Conservation (phyloP, 2,797 vertebrate genomes). For the Sandelia bainsii region DNA sequence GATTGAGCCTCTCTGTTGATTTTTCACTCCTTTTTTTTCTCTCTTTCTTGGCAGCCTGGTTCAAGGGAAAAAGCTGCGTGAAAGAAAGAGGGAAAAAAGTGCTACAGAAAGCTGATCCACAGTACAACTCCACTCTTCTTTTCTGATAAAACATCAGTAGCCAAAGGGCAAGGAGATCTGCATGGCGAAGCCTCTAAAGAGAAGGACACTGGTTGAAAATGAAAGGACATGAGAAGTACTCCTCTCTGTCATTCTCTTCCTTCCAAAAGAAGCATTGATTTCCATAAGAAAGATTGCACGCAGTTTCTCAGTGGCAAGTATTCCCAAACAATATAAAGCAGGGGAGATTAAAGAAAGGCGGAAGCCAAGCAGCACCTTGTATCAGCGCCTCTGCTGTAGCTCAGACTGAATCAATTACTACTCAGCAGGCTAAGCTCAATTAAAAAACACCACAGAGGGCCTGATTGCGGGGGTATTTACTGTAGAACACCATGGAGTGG, state of each 20-base stretch:
- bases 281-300: conserved; percentile 99
- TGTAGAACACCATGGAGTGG: conserved; percentile 87
- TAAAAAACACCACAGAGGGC: conserved; percentile 87
- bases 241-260: conserved; percentile 78
- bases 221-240: conserved; percentile 87
- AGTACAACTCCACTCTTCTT: conserved; percentile 94
- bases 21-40: conserved; percentile 65
- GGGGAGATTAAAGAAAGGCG: conserved; percentile 94
- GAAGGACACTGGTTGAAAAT: conserved; percentile 94
- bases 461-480: conserved; percentile 85
- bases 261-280: conserved; percentile 92
- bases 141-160: conserved; percentile 96
- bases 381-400: conserved; percentile 89
- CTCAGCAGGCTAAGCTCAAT: conserved; percentile 90
- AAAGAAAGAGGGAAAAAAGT: conserved; percentile 69
- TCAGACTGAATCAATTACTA: conserved; percentile 94
- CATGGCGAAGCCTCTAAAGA: conserved; percentile 94
- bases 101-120: conserved; percentile 92
- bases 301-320: conserved; percentile 95
- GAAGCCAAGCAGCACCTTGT: conserved; percentile 91
- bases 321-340: conserved; percentile 92
- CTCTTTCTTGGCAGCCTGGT: conserved; percentile 78
- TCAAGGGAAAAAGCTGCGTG: conserved; percentile 81
- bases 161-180: conserved; percentile 95
- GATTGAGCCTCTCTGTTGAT: conserved; percentile 80